phyloP scores from a whole-genome alignment of 2,888 invertebrate species.

The Tetragonula carbonaria region DNA sequence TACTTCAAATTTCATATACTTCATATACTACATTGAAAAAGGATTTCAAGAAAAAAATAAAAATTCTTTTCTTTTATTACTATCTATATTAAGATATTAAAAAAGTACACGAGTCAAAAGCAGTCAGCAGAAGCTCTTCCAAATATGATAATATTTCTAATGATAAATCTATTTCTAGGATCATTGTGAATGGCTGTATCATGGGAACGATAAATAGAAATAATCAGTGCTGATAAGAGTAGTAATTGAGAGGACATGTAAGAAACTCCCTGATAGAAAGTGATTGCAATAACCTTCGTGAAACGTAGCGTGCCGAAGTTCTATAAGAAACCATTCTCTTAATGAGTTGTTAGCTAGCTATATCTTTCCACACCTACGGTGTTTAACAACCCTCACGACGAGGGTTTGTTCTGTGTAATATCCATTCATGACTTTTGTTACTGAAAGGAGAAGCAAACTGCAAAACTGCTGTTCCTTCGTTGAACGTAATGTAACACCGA shows the following conservation, averaged over 20 bases:
- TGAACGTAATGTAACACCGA: not conserved
- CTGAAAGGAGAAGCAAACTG: too few relatives aligned
- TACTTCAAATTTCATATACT: too few relatives aligned
- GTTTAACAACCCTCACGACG: not conserved
- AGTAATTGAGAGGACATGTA: conserved; percentile 16
- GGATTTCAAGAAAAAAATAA: not conserved
- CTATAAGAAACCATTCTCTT: conserved; percentile 47
- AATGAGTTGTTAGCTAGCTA: conserved; percentile 42
- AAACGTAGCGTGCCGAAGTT: conserved; percentile 38
- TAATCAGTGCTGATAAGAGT: conserved; percentile 23
- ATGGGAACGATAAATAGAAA: conserved; percentile 36
- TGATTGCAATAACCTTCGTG: conserved; percentile 39
- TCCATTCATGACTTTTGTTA: not conserved
- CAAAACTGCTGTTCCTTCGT: not conserved
- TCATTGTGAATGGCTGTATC: conserved; percentile 8
- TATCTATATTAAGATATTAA: not conserved
- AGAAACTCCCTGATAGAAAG: conserved; percentile 44
- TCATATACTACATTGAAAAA: not conserved
- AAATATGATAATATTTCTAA: not conserved
- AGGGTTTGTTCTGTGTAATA: not conserved
- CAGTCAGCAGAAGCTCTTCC: not conserved
- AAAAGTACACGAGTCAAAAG: not conserved
- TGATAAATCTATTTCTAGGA: conserved; percentile 11
- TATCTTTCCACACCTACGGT: conserved; percentile 18
- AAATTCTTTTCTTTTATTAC: not conserved